phyloP scores from a whole-genome alignment of 2,113 vertebrate species.

The Natator depressus region DNA sequence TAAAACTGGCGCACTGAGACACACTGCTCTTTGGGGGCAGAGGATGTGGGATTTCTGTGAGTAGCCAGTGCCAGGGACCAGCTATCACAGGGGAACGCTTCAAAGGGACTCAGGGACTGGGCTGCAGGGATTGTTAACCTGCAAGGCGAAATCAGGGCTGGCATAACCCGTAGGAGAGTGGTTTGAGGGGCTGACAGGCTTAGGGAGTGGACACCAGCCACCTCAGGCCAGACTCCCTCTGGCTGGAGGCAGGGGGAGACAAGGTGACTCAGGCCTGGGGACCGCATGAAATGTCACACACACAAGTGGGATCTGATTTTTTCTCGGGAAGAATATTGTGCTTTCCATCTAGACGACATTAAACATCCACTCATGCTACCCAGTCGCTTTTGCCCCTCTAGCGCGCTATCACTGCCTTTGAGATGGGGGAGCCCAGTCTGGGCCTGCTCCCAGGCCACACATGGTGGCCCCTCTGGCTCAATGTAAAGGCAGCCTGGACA shows the following conservation, averaged over 20 bases:
- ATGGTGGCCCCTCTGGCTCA: neutral
- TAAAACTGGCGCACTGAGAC: neutral
- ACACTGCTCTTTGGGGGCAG: neutral
- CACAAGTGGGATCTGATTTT: neutral
- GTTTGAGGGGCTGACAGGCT: neutral
- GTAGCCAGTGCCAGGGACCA: neutral
- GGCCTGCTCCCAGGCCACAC: neutral
- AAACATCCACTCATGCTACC: neutral
- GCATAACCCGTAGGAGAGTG: neutral
- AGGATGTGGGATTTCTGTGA: neutral
- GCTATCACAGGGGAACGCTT: neutral
- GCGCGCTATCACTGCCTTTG: neutral
- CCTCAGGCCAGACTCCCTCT: neutral
- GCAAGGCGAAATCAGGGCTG: neutral
- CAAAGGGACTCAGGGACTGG: neutral
- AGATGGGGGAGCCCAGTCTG: neutral
- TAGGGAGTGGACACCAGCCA: neutral
- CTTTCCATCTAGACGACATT: neutral
- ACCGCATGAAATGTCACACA: neutral
- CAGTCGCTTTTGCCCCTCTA: neutral
- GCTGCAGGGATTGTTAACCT: neutral
- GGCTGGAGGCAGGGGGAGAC: neutral
- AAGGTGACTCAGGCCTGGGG: neutral
- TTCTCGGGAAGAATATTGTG: neutral
- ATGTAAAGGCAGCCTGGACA: neutral